Conservation (phyloP, 2,888 invertebrate genomes). For the Taphrorychus bicolor region DNA sequence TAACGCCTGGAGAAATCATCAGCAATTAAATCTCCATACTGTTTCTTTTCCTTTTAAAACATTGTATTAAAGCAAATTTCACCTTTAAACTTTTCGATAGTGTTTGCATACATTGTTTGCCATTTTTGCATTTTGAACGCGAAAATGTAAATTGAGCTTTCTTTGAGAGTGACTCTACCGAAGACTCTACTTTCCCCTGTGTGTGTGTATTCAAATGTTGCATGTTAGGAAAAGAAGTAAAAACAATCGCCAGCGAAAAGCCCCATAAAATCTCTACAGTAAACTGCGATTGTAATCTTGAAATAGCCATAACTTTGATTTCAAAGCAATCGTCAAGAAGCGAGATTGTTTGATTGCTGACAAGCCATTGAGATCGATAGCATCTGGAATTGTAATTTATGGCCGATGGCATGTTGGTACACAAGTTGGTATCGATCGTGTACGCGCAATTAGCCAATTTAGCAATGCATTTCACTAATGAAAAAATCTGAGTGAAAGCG, state of each 20-base stretch:
- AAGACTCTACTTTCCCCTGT: too few relatives aligned
- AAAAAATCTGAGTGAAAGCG: constrained; percentile 6
- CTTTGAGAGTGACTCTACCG: too few relatives aligned
- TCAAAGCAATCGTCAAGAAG: too few relatives aligned
- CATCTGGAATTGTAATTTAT: constrained; percentile 1
- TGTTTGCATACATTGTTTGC: neutral
- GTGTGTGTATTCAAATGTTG: too few relatives aligned
- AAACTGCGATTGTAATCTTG: constrained; percentile 1
- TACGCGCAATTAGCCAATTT: constrained; percentile 8
- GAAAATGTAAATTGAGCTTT: too few relatives aligned
- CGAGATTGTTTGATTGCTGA: constrained; percentile 14
- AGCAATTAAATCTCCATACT: neutral
- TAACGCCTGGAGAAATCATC: neutral
- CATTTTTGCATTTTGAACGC: too few relatives aligned
- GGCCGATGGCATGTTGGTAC: neutral
- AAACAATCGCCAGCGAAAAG: neutral
- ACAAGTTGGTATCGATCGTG: neutral
- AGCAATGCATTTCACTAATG: constrained; percentile 5
- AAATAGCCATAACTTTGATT: neutral
- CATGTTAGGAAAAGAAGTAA: too few relatives aligned
- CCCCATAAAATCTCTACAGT: neutral
- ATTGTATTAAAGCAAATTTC: neutral
- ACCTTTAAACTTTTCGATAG: neutral
- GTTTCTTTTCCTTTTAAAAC: neutral
- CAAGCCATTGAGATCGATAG: constrained; percentile 12